A percentile compares a stretch with the other conserved stretches of the same genome.
Evolutionary conservation across 2,797 vertebrate species (phyloP).

Genomic region (Micromesistius poutassou): DNA sequence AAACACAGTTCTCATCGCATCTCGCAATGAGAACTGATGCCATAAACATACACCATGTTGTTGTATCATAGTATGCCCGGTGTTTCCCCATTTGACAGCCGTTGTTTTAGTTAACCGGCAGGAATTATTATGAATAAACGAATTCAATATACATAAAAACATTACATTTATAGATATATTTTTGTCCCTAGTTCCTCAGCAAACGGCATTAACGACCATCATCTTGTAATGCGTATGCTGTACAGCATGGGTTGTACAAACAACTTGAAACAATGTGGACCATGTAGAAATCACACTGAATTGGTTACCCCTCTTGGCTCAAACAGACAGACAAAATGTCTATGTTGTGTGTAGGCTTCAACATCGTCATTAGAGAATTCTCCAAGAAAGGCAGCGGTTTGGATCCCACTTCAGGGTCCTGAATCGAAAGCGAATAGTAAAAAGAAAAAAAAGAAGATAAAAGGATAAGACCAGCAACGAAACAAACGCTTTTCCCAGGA

Average conservation of each 20-base stretch:
- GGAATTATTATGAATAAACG: background rate
- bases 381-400: constrained; percentile 53
- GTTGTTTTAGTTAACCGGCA: background rate
- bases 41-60: no score
- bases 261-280: constrained; percentile 21
- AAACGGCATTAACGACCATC: background rate
- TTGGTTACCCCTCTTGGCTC: constrained; percentile 9
- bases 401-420: constrained; percentile 48
- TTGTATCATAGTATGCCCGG: no score
- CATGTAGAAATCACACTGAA: constrained; percentile 18
- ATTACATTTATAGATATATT: background rate
- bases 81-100: background rate
- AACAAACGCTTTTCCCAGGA: constrained; percentile 47
- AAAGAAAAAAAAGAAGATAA: constrained; percentile 33
- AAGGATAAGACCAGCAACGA: constrained; percentile 44
- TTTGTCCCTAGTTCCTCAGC: background rate
- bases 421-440: constrained; percentile 44
- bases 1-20: no score
- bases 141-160: background rate
- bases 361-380: background rate
- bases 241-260: constrained; percentile 2
- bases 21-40: no score
- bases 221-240: constrained; percentile 14
- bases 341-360: background rate
- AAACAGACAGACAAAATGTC: background rate